A percentile compares a stretch with the other conserved stretches of the same genome.
These are phyloP conservation scores for Anguilla obscura DNA, from an alignment of 2,797 vertebrate species.

Conservation along the genomic window DNA sequence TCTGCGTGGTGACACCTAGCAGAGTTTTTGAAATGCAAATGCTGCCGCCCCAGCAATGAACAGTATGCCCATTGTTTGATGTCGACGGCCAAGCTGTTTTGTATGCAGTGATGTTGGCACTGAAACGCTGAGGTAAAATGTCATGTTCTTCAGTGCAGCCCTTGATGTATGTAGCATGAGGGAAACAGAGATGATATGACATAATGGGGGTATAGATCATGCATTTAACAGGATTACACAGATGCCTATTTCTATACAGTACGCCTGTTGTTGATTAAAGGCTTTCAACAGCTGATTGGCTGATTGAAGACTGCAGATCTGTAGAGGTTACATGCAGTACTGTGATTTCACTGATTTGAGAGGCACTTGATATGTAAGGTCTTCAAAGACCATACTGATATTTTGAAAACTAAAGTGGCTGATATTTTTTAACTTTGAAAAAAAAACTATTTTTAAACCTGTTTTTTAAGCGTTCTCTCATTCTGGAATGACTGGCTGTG, in stretches of 20 bases:
- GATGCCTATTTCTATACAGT: neutral
- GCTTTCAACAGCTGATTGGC: neutral
- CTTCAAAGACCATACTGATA: neutral
- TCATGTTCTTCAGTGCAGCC: neutral
- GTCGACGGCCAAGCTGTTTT: slow-evolving; percentile 13
- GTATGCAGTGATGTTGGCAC: neutral
- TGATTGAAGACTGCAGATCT: neutral
- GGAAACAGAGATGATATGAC: slow-evolving; percentile 1
- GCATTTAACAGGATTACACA: neutral
- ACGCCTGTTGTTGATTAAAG: neutral
- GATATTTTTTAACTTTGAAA: too few species aligned
- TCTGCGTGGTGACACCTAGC: neutral
- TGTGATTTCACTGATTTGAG: neutral
- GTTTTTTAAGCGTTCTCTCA: too few species aligned
- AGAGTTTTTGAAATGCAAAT: slow-evolving; percentile 6
- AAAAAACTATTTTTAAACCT: too few species aligned
- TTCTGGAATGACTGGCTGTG: too few species aligned
- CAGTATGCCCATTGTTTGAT: slow-evolving; percentile 10
- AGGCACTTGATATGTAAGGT: neutral
- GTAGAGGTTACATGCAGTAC: neutral
- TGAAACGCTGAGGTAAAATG: neutral
- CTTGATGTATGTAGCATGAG: neutral
- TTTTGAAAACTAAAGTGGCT: too few species aligned
- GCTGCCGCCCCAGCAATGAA: neutral
- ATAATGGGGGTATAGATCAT: neutral